Conservation (phyloP, 2,113 vertebrate genomes). For the Coturnix japonica region DNA sequence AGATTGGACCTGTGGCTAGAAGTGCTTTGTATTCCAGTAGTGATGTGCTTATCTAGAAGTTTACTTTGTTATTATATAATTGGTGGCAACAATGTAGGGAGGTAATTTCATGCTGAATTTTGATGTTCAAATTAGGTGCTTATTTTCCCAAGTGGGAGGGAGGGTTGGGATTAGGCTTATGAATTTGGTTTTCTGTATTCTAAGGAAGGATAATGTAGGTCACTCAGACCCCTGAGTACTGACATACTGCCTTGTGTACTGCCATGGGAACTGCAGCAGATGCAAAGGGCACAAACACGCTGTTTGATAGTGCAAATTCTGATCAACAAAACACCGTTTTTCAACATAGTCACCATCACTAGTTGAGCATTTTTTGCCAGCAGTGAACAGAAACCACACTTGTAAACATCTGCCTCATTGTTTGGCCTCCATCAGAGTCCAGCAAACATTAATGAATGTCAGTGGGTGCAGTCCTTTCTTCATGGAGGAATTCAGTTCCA, state of each 20-base stretch:
- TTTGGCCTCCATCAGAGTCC: neutral
- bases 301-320: neutral
- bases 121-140: neutral
- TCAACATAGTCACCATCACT: neutral
- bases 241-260: neutral
- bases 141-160: neutral
- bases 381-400: neutral
- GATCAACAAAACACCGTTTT: neutral
- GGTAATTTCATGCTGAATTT: slow-evolving; percentile 1
- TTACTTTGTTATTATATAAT: neutral
- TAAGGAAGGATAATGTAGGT: neutral
- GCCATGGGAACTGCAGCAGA: neutral
- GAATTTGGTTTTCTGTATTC: neutral
- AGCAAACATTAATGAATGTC: neutral
- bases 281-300: neutral
- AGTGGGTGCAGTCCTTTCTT: neutral
- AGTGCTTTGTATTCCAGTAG: neutral
- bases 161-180: neutral
- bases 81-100: neutral
- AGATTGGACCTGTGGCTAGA: neutral
- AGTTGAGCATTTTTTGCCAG: neutral
- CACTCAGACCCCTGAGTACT: neutral
- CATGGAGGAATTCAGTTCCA: neutral
- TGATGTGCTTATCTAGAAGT: neutral
- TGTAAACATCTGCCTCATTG: neutral